Evolutionary conservation across 2,888 invertebrate species (phyloP), one percentile per base, ranked within the genome.

Genomic region (Hetaerina titia): DNA sequence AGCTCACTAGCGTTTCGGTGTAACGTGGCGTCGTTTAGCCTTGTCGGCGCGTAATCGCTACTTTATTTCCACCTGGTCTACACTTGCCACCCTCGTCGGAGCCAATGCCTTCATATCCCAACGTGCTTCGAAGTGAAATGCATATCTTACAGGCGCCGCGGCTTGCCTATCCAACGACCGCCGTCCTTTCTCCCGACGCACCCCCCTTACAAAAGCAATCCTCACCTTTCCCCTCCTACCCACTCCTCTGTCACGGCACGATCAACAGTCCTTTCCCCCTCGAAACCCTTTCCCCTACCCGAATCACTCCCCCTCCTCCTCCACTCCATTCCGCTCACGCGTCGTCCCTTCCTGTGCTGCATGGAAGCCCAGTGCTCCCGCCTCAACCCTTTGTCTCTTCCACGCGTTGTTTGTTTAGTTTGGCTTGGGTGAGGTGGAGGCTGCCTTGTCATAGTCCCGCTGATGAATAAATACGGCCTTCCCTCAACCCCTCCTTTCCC

Each of bases 381-480:
- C n/a, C 25, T 31, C 13, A 25, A 25, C 81, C 31, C 31, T 81
- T 25, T 81, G 25, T 69, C 69, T 22, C 15, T 31, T 15, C 81
- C n/a, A 19, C n/a, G 22, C 19, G 22, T 8, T 5, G 8, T n/a
- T 5, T 15, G 25, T 25, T 81, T 81, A 31, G 81, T 81, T 81
- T 81, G 81, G 81, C 22, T 31, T 81, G 81, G 81, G 81, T 81
- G 81, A 31, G 31, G 81, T 31, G 81, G 81, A 31, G 81, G 81
- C 81, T 17, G 60, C 60, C 60, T 11, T 81, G 81, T 81, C 81
- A 81, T 31, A 31, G 81, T 81, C 81, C 31, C 31, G 25, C 81
- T 81, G 81, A 31, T 81, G 81, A 81, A 81, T 81, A 81, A 81
- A 81, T 81, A 31, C 81, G 81, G 31, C 81, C 60, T 45, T 45